Percentiles rank a stretch among this genome's conserved stretches.
phyloP scores from a whole-genome alignment of 2,888 invertebrate genomes.

The Aethes cnicana region DNA sequence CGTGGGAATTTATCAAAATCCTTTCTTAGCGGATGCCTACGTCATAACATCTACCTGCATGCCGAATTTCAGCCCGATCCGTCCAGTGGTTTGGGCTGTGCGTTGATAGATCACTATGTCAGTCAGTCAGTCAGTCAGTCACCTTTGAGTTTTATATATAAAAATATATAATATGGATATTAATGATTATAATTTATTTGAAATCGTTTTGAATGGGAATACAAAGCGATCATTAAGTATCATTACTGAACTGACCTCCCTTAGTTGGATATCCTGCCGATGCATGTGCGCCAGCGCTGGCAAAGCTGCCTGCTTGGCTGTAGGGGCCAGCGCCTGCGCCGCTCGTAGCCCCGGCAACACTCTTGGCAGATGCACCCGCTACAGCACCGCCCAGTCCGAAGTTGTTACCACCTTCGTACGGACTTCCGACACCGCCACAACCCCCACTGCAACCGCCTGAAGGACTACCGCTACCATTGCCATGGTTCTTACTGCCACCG shows the following conservation, averaged over 20 bases:
- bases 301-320: constrained; percentile 50
- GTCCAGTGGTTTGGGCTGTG: too few relatives aligned
- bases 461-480: constrained; percentile 34
- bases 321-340: constrained; percentile 39
- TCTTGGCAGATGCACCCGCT: constrained; percentile 50
- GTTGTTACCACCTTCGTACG: constrained; percentile 33
- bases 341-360: constrained; percentile 48
- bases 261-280: constrained; percentile 60
- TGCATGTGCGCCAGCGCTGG: constrained; percentile 65
- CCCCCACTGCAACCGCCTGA: constrained; percentile 49
- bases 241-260: constrained; percentile 52
- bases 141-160: too few relatives aligned
- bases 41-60: too few relatives aligned
- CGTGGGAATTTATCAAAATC: too few relatives aligned
- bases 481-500: constrained; percentile 35
- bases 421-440: constrained; percentile 44
- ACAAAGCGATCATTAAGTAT: not conserved
- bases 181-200: too few relatives aligned
- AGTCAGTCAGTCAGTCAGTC: too few relatives aligned
- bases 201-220: too few relatives aligned
- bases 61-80: too few relatives aligned
- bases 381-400: constrained; percentile 34
- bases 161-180: too few relatives aligned
- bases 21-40: too few relatives aligned
- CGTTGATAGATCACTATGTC: too few relatives aligned